Percentiles rank a stretch among this genome's conserved stretches.
Conservation (phyloP, 2,113 vertebrate species). For the Shinisaurus crocodilurus region DNA sequence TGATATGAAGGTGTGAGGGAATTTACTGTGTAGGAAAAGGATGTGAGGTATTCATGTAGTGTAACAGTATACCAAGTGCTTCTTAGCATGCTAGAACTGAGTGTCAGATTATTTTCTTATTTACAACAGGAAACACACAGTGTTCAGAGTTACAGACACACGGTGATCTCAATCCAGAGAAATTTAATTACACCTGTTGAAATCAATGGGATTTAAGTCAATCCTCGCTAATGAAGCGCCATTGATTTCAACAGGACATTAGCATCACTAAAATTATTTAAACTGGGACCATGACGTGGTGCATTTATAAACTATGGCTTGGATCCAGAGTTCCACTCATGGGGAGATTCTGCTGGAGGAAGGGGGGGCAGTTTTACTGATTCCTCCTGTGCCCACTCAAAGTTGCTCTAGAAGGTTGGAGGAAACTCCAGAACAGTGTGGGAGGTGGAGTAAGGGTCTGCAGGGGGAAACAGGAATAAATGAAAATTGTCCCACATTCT, state of each 20-base stretch:
- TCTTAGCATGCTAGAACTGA: neutral
- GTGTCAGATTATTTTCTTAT: neutral
- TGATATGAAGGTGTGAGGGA: neutral
- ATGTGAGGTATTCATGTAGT: neutral
- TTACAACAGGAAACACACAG: neutral
- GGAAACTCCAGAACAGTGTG: neutral
- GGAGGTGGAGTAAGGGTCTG: neutral
- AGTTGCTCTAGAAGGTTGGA: neutral
- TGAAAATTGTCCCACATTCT: neutral
- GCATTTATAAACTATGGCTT: neutral
- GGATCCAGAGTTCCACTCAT: too few species aligned
- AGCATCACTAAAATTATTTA: neutral
- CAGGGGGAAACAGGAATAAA: neutral
- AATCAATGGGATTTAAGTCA: neutral
- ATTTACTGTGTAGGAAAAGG: neutral
- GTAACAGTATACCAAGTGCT: slow-evolving; percentile 4
- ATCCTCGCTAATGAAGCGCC: neutral
- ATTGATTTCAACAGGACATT: neutral
- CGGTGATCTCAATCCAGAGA: neutral
- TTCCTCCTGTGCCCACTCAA: neutral
- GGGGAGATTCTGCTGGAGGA: too few species aligned
- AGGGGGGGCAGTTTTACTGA: too few species aligned
- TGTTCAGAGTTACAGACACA: neutral
- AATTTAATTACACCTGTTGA: neutral
- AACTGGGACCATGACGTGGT: neutral